Conservation (phyloP, 2,113 vertebrate species). For the Zootoca vivipara region DNA sequence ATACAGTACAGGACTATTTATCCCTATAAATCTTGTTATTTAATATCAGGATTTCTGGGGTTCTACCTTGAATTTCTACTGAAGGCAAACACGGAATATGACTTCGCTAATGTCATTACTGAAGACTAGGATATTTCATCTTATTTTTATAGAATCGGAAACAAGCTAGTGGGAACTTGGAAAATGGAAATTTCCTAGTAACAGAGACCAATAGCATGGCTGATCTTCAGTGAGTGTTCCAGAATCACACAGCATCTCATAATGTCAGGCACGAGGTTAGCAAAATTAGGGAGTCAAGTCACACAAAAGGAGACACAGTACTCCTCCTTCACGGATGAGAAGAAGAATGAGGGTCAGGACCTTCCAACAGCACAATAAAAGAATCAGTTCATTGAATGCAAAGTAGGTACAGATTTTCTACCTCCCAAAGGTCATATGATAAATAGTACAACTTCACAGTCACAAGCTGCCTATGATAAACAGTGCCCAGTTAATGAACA, state of each 20-base stretch:
- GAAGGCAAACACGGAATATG: background rate
- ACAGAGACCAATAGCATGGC: background rate
- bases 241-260: slow-evolving; percentile 7
- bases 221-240: slow-evolving; percentile 25
- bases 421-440: slow-evolving; percentile 52
- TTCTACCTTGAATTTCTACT: background rate
- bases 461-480: slow-evolving; percentile 42
- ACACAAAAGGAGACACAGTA: background rate
- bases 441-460: slow-evolving; percentile 43
- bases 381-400: slow-evolving; percentile 59
- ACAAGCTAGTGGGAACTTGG: background rate
- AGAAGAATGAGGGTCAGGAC: slow-evolving; percentile 25
- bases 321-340: background rate
- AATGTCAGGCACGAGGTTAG: slow-evolving; percentile 27
- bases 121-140: background rate
- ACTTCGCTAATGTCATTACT: background rate
- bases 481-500: background rate
- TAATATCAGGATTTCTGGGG: accelerated
- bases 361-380: slow-evolving; percentile 27
- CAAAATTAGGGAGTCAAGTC: slow-evolving; percentile 1
- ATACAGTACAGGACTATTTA: background rate
- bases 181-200: background rate
- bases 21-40: accelerated
- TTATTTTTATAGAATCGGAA: background rate
- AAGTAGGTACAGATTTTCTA: slow-evolving; percentile 39